These are phyloP conservation scores for Campylorhamphus procurvoides DNA, from an alignment of 2,113 vertebrate species.

Conservation along the genomic window DNA sequence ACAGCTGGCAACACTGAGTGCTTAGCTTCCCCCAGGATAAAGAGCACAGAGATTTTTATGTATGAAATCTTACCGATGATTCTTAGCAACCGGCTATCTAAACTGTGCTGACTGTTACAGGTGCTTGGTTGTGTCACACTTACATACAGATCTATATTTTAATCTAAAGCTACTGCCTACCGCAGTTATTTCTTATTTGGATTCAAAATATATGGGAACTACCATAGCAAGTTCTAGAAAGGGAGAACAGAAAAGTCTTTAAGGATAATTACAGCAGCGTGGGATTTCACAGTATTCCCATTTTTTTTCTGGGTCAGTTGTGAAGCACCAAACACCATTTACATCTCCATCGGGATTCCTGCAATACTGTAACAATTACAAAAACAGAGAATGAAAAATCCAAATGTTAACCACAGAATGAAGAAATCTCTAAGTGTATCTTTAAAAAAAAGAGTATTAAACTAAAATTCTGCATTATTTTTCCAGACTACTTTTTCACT, in stretches of 20 bases:
- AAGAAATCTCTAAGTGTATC: not conserved
- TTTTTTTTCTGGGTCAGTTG: conserved; percentile 78
- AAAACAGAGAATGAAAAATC: conserved; percentile 11
- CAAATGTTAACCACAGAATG: not conserved
- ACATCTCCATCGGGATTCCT: conserved; percentile 88
- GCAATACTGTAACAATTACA: conserved; percentile 80
- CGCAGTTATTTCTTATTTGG: not conserved
- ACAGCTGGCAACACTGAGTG: not conserved
- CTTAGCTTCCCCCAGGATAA: not conserved
- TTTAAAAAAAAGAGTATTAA: not conserved
- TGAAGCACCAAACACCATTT: conserved; percentile 93
- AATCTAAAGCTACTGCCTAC: not conserved
- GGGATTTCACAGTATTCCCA: conserved; percentile 91
- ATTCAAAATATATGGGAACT: not conserved
- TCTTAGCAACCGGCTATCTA: not conserved
- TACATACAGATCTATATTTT: not conserved
- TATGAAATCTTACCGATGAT: not conserved
- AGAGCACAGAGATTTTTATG: not conserved
- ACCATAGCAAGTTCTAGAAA: not conserved
- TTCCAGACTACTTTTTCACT: not conserved
- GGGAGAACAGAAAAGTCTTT: not conserved
- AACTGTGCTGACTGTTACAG: not conserved
- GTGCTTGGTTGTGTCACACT: not conserved
- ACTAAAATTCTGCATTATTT: not conserved
- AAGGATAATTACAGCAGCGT: conserved; percentile 79